phyloP scores from a whole-genome alignment of 2,888 invertebrate species.

The Leptothorax acervorum region DNA sequence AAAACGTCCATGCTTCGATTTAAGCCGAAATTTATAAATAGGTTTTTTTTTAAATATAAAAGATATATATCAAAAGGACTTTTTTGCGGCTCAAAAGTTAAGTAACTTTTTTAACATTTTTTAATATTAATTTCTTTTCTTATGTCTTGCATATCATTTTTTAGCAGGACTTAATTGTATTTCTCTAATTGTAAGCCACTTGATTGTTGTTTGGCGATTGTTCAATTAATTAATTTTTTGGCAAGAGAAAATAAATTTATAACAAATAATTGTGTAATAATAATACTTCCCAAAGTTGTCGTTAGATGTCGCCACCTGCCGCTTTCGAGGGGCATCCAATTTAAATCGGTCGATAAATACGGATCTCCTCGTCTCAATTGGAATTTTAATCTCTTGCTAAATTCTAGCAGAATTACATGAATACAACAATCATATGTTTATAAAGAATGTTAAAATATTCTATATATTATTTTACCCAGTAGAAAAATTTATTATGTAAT shows the following conservation, averaged over 20 bases:
- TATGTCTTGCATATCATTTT: too few species aligned
- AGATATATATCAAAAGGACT: too few species aligned
- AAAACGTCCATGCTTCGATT: too few species aligned
- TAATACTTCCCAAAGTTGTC: not conserved
- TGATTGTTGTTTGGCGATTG: not conserved
- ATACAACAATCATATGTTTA: not conserved
- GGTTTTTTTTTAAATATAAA: too few species aligned
- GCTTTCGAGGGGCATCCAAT: not conserved
- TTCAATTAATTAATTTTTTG: not conserved
- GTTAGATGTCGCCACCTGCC: slow-evolving; percentile 11
- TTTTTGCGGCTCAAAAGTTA: too few species aligned
- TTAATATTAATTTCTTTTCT: too few species aligned
- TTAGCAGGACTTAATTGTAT: not conserved
- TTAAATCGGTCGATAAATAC: slow-evolving; percentile 27
- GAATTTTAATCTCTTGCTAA: not conserved
- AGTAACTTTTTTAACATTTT: too few species aligned
- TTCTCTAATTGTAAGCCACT: not conserved
- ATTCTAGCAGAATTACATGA: not conserved
- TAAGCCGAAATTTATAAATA: too few species aligned
- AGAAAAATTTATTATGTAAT: not conserved
- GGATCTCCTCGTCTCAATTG: not conserved
- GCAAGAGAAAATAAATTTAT: not conserved
- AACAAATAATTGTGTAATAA: not conserved
- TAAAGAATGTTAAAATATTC: not conserved
- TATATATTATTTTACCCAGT: not conserved